Evolutionary conservation across 2,797 vertebrate genomes (phyloP).

Genomic region (Macrochelys suwanniensis): DNA sequence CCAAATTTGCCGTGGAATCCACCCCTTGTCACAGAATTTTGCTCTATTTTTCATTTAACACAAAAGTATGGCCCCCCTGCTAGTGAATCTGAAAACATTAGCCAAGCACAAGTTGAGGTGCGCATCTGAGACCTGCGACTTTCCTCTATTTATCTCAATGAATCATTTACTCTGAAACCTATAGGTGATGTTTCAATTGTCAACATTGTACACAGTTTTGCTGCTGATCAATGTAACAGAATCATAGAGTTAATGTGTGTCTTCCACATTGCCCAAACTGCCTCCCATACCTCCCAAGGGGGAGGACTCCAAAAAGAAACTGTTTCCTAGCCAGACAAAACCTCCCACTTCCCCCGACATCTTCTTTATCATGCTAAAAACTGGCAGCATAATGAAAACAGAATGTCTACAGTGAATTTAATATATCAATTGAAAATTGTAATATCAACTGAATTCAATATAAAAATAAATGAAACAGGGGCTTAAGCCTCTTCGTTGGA

Average conservation of each 20-base stretch:
- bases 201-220: background rate
- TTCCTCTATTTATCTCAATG: background rate
- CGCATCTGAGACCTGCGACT: background rate
- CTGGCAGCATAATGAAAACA: background rate
- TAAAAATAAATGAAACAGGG: background rate
- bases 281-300: no score
- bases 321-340: background rate
- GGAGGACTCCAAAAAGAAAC: background rate
- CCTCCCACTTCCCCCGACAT: background rate
- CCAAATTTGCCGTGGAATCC: background rate
- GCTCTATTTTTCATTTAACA: no score
- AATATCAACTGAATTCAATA: background rate
- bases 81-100: background rate
- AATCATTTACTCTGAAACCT: background rate
- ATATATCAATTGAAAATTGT: background rate
- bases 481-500: background rate
- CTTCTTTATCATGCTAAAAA: background rate
- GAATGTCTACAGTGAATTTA: background rate
- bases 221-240: background rate
- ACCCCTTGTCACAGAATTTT: no score
- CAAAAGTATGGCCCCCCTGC: background rate
- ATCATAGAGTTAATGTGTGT: background rate
- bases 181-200: background rate
- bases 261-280: background rate
- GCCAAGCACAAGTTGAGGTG: background rate